phyloP scores from a whole-genome alignment of 2,113 vertebrate species.

The Tringa solitaria region DNA sequence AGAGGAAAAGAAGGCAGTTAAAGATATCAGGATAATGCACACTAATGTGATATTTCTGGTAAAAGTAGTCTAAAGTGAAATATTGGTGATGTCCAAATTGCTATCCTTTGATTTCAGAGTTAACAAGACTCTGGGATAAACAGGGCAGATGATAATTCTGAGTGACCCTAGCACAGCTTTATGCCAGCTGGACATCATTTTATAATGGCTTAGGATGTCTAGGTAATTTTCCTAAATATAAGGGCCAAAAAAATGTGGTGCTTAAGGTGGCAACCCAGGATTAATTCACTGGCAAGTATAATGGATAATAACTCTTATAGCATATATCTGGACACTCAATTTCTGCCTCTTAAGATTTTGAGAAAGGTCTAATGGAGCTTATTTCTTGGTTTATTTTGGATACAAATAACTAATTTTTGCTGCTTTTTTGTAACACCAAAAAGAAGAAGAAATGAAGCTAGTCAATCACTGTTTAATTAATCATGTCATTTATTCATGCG shows the following conservation, averaged over 20 bases:
- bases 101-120: conserved; percentile 3
- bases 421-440: background rate
- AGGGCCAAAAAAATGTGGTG: background rate
- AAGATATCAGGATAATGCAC: conserved; percentile 47
- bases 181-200: background rate
- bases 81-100: background rate
- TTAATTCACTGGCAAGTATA: background rate
- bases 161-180: background rate
- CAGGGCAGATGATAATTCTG: background rate
- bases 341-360: background rate
- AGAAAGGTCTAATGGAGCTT: background rate
- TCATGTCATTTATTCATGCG: background rate
- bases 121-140: background rate
- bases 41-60: conserved; percentile 43
- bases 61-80: background rate
- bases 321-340: background rate
- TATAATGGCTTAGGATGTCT: background rate
- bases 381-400: background rate
- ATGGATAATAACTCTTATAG: background rate
- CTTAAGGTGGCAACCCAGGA: background rate
- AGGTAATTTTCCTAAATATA: background rate
- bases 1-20: background rate
- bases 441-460: background rate
- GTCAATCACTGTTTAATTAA: conserved; percentile 31
- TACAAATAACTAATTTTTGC: background rate